Conservation (phyloP, 2,888 invertebrate species). For the Orgyia antiqua region DNA sequence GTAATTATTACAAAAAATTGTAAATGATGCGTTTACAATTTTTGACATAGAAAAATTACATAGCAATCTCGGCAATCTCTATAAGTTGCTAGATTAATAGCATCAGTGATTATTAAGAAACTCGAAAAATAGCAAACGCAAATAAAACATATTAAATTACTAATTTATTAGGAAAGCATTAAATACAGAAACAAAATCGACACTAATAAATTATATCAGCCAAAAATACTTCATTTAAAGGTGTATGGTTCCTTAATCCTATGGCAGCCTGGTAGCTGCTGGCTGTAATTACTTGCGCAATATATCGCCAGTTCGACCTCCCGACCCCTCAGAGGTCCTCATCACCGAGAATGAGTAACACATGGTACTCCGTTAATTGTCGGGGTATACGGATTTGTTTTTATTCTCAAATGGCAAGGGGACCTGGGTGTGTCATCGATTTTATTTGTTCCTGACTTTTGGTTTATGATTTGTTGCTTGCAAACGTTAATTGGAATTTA, state of each 20-base stretch:
- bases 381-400: slow-evolving; percentile 56
- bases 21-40: no score
- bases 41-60: no score
- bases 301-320: slow-evolving; percentile 50
- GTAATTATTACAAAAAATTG: no score
- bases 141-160: no score
- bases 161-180: slow-evolving; percentile 34
- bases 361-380: slow-evolving; percentile 70
- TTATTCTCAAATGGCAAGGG: slow-evolving; percentile 44
- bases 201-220: slow-evolving; percentile 45
- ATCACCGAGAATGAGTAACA: slow-evolving; percentile 61
- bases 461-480: slow-evolving; percentile 15
- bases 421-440: slow-evolving; percentile 21
- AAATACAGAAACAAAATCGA: slow-evolving; percentile 39
- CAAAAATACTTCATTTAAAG: slow-evolving; percentile 62
- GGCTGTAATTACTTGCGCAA: slow-evolving; percentile 67
- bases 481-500: neutral
- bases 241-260: slow-evolving; percentile 62
- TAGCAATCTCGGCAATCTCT: no score
- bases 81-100: no score
- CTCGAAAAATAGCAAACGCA: no score
- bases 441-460: slow-evolving; percentile 18
- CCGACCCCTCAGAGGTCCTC: slow-evolving; percentile 42
- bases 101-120: no score
- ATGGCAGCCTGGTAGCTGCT: slow-evolving; percentile 52